Conservation (phyloP, 2,888 invertebrate species). For the Eupithecia vulgata region DNA sequence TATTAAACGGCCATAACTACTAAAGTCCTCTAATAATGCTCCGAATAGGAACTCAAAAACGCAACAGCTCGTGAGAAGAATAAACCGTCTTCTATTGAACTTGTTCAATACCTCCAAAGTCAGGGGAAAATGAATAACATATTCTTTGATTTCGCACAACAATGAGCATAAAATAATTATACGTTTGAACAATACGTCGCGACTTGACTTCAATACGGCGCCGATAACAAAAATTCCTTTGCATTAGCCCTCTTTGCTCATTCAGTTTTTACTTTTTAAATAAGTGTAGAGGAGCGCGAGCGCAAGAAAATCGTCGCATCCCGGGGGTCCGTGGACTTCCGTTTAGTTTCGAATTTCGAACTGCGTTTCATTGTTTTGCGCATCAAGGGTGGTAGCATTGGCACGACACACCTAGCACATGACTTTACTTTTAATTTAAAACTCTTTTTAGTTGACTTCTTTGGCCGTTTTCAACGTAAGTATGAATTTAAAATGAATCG, state of each 20-base stretch:
- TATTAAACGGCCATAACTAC: not conserved
- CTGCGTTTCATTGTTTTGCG: conserved; percentile 66
- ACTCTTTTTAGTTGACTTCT: conserved; percentile 26
- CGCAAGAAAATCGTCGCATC: conserved; percentile 79
- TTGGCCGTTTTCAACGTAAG: not conserved
- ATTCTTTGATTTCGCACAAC: conserved; percentile 80
- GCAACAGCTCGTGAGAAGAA: conserved; percentile 78
- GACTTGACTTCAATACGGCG: conserved; percentile 76
- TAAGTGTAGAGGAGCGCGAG: conserved; percentile 64
- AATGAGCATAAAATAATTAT: conserved; percentile 80
- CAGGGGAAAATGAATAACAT: conserved; percentile 79
- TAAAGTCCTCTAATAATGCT: not conserved
- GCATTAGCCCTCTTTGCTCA: conserved; percentile 69
- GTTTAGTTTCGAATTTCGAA: conserved; percentile 76
- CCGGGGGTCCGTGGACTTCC: conserved; percentile 80
- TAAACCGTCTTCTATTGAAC: conserved; percentile 79
- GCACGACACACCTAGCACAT: conserved; percentile 31
- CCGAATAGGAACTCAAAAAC: conserved; percentile 47
- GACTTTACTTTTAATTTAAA: conserved; percentile 30
- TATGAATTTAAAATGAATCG: not conserved
- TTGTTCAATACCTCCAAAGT: conserved; percentile 75
- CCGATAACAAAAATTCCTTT: conserved; percentile 70
- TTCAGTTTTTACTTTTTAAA: conserved; percentile 39
- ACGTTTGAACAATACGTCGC: conserved; percentile 76
- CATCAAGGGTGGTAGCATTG: conserved; percentile 65